phyloP scores from a whole-genome alignment of 2,797 vertebrate species.

The Anguilla obscura region DNA sequence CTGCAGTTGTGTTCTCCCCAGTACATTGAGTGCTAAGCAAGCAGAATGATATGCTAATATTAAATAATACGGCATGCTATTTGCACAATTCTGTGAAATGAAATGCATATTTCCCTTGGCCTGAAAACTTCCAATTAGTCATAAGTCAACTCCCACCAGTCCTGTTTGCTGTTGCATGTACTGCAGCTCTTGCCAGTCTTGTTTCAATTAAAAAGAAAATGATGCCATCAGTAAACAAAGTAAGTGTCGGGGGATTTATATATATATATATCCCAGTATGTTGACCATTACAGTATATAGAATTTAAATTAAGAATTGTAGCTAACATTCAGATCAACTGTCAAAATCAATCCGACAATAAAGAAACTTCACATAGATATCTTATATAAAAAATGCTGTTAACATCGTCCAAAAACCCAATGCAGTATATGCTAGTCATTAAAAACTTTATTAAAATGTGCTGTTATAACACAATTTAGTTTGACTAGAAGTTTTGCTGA shows the following conservation, averaged over 20 bases:
- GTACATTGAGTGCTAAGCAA: neutral
- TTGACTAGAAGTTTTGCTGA: neutral
- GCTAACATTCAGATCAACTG: neutral
- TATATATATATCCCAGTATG: neutral
- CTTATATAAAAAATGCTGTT: neutral
- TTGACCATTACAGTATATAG: neutral
- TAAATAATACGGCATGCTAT: neutral
- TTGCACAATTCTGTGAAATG: neutral
- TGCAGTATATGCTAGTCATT: neutral
- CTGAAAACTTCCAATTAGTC: slow-evolving; percentile 29
- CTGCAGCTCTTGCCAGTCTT: neutral
- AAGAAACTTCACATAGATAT: neutral
- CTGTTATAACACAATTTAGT: neutral
- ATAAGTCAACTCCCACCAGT: slow-evolving; percentile 21
- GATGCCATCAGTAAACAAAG: neutral
- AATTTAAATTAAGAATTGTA: neutral
- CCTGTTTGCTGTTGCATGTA: neutral
- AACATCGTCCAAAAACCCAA: neutral
- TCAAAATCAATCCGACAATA: neutral
- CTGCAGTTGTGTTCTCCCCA: neutral
- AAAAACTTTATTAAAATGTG: neutral
- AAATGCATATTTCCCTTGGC: neutral
- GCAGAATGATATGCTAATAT: neutral
- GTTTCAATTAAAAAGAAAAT: neutral
- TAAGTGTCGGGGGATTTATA: slow-evolving; percentile 1